These are phyloP conservation scores for Yponomeuta evonymella DNA, from an alignment of 2,888 invertebrate genomes.

Conservation along the genomic window DNA sequence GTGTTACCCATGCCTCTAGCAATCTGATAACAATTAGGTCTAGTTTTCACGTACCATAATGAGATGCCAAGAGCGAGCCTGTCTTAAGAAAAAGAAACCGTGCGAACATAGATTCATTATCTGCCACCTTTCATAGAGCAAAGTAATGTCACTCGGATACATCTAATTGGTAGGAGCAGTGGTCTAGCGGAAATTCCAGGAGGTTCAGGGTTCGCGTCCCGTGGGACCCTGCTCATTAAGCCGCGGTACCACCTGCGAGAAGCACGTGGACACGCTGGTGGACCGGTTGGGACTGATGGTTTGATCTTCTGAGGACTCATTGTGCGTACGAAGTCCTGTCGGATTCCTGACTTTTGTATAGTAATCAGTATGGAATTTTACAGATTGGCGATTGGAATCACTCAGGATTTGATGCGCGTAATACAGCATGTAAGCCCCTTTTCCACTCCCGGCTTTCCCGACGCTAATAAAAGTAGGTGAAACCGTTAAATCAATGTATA, in stretches of 20 bases:
- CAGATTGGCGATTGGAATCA: too few species aligned
- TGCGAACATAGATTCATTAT: neutral
- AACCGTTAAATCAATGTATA: too few species aligned
- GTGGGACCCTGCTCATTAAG: constrained; percentile 49
- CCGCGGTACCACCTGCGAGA: constrained; percentile 36
- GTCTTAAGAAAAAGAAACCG: neutral
- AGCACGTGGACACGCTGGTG: constrained; percentile 44
- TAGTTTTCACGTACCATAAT: too few species aligned
- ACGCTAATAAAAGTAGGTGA: too few species aligned
- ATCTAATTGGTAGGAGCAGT: constrained; percentile 35
- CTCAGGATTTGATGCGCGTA: too few species aligned
- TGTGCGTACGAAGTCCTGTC: neutral
- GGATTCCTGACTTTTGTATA: too few species aligned
- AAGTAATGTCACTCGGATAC: constrained; percentile 40
- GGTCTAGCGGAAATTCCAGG: constrained; percentile 48
- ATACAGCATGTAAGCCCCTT: too few species aligned
- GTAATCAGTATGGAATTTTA: too few species aligned
- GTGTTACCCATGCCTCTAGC: too few species aligned
- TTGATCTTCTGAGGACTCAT: neutral
- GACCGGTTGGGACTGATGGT: constrained; percentile 13
- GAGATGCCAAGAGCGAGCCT: too few species aligned
- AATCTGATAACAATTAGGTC: too few species aligned
- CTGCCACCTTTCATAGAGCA: constrained; percentile 8
- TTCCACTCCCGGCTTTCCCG: too few species aligned
- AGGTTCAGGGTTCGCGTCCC: constrained; percentile 54